Base-by-base conservation (phyloP, 2,888 invertebrate species). In the Callyntrura guangdongensis region DNA sequence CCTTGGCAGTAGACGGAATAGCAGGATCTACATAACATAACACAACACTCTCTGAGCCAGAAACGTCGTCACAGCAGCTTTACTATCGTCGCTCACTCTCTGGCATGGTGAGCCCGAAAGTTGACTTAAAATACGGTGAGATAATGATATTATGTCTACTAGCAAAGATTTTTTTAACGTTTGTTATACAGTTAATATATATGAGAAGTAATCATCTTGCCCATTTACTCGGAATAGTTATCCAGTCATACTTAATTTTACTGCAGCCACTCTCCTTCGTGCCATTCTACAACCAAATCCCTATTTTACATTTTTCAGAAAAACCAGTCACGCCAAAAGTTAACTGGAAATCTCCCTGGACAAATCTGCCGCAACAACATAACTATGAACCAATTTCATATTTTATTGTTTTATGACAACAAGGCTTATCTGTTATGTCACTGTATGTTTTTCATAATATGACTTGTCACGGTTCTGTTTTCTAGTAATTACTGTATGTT, bases 1-100 rank as follows among this genome's bases (percentile, higher is more conserved):
- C 93, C 93, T 93, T 94, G 93, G 93, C 92, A 93, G 93, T 94
- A 93, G 93, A 93, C 91, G 92, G 90, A 93, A 92, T 91, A 88
- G 89, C 91, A 92, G 90, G 74, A 86, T 83, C 86, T 85, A 59
- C 45, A 67, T 17, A 45, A 91, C 86, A 85, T 89, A 85, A 69
- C 64, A 82, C 82, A 56, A 25, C 27, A 56, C 82, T 82, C 61
- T 61, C 61, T 14, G 8, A 59, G 45, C 36, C 59, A 36, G 36
- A 59, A 27, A 5, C 56, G 27, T 22, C 79, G 56, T 79, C 17
- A 56, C n/a, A 36, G 14, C 64, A 64, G 22, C 82, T 82, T 81
- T 82, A 82, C 81, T 82, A 61, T 82, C 86, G 45, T 61, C 86
- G 79, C 59, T 9, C 25, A 67, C 83, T 84, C 83, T 53, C 64